Evolutionary conservation across 2,888 invertebrate species (phyloP).

Genomic region (Tinea pellionella): DNA sequence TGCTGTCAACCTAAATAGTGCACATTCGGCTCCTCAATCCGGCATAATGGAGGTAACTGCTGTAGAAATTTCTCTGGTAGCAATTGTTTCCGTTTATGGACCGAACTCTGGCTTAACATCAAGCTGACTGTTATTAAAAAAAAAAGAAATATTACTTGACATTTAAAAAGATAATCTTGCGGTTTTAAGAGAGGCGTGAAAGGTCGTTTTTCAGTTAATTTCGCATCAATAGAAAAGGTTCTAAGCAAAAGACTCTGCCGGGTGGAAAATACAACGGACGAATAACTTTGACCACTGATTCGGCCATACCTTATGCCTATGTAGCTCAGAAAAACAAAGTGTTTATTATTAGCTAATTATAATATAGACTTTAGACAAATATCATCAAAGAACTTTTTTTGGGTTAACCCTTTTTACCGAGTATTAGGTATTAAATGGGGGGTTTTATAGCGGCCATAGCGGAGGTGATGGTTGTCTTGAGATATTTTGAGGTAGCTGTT

Average conservation of each 20-base stretch:
- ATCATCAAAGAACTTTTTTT: neutral
- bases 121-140: neutral
- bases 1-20: too few relatives aligned
- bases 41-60: too few relatives aligned
- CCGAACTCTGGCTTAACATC: too few relatives aligned
- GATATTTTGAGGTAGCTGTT: too few relatives aligned
- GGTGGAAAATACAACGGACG: slow-evolving; percentile 67
- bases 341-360: neutral
- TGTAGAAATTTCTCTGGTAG: too few relatives aligned
- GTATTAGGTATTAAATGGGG: neutral
- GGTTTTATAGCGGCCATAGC: too few relatives aligned
- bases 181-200: slow-evolving; percentile 23
- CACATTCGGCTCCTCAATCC: too few relatives aligned
- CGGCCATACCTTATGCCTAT: slow-evolving; percentile 28
- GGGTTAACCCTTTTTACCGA: neutral
- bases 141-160: neutral
- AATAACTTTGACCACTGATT: slow-evolving; percentile 57
- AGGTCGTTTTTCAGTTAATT: slow-evolving; percentile 57
- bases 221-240: slow-evolving; percentile 59
- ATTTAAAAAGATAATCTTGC: slow-evolving; percentile 8
- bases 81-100: too few relatives aligned
- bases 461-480: too few relatives aligned
- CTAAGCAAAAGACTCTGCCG: slow-evolving; percentile 52
- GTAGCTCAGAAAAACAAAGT: slow-evolving; percentile 60
- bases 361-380: neutral